Base-by-base conservation (phyloP, 2,797 vertebrate species). In the Manis pentadactyla region DNA sequence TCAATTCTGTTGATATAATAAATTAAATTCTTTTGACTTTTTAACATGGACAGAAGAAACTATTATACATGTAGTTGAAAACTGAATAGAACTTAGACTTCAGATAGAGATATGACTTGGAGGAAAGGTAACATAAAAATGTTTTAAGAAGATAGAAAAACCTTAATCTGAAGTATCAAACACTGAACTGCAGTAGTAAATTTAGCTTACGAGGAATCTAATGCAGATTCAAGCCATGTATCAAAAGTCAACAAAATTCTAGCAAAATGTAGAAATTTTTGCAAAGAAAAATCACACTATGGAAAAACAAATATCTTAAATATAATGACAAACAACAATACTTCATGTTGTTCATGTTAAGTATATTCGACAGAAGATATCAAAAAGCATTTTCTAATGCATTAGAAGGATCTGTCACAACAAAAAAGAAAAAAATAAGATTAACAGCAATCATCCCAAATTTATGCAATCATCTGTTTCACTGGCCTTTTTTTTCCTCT, bases 301-400 rank as follows among this genome's bases (percentile, higher is more conserved):
- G 95, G 63, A 77, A 97, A 93, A 84, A 71, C 51, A 95, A 64
- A 96, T 66, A 46, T 96, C 37, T 87, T 97, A 34, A 97, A 61
- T 37, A 82, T 87, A 96, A 95, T 97, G 59, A 93, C 46, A 90
- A 97, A 73, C 71, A 71, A 87, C 7, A 90, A 59, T 14, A 86
- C 39, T 25, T 66, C 74, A 53, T 25, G 46, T 71, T 87, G 74
- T 78, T 95, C 75, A 82, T 95, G 84, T 96, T 90, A 63, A 97
- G 94, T 82, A 4, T 0, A 59, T 71, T 79, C 97, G 23, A 79
- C 59, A 95, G 15, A n/a, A 3, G 61, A 66, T 66, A 81, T 95
- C 53, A 85, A 94, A 82, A 97, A 49, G 2, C 18, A 91, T 96
- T 96, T 83, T 92, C 89, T 4, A 73, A 19, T 66, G 74, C 53